Conservation (phyloP, 2,888 invertebrate genomes). For the Orthosia gracilis region DNA sequence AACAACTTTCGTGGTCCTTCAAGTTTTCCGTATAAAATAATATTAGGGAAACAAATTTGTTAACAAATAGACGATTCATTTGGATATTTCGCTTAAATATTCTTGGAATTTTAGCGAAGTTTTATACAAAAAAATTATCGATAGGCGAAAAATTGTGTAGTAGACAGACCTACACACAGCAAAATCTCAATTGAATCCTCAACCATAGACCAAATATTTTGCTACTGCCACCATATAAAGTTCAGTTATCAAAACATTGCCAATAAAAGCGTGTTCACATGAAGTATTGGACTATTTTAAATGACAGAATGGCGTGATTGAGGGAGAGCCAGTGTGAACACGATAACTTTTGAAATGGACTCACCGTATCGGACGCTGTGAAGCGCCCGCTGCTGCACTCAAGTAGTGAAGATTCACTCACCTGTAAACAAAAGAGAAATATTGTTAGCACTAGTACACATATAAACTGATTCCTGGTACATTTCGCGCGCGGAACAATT, state of each 20-base stretch:
- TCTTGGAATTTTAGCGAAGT: constrained; percentile 31
- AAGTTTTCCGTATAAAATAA: constrained; percentile 73
- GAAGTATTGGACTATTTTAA: constrained; percentile 39
- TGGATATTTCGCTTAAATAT: constrained; percentile 48
- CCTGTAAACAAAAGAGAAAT: constrained; percentile 81
- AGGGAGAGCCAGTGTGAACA: constrained; percentile 60
- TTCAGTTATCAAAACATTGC: constrained; percentile 20
- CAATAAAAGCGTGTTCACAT: constrained; percentile 55
- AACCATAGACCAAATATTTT: constrained; percentile 8
- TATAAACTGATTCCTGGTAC: constrained; percentile 44
- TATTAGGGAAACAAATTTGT: constrained; percentile 64
- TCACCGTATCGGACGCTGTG: constrained; percentile 90
- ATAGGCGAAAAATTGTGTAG: constrained; percentile 5
- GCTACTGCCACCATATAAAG: constrained; percentile 18
- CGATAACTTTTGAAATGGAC: constrained; percentile 77
- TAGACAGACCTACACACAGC: not conserved
- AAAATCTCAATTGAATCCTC: not conserved
- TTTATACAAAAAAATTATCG: constrained; percentile 1
- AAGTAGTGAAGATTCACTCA: constrained; percentile 91
- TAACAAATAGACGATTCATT: constrained; percentile 71
- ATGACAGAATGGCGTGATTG: constrained; percentile 50
- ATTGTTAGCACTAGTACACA: constrained; percentile 60
- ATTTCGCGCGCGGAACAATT: constrained; percentile 51
- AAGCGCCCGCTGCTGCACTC: constrained; percentile 91
- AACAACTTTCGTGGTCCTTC: constrained; percentile 73